phyloP scores from a whole-genome alignment of 2,113 vertebrate genomes.

The Ia io region DNA sequence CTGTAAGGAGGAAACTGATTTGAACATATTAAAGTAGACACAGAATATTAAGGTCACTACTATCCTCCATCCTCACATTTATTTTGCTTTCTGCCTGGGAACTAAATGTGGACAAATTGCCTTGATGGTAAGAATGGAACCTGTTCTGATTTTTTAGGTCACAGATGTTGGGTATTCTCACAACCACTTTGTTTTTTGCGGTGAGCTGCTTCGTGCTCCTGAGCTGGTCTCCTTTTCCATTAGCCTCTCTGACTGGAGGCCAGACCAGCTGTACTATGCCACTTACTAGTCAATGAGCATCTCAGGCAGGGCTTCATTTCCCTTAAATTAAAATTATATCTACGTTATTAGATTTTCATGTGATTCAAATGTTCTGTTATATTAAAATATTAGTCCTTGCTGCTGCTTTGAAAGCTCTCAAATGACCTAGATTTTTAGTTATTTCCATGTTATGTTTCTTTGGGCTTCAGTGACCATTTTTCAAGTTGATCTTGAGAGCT shows the following conservation, averaged over 20 bases:
- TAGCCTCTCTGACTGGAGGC: background rate
- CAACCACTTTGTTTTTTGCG: background rate
- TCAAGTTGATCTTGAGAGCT: constrained; percentile 8
- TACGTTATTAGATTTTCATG: background rate
- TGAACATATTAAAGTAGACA: constrained; percentile 47
- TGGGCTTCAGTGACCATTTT: constrained; percentile 9
- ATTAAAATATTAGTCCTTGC: constrained; percentile 26
- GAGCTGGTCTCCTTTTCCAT: background rate
- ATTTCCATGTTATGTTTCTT: constrained; percentile 27
- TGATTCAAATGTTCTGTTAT: constrained; percentile 10
- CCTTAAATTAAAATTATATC: constrained; percentile 34
- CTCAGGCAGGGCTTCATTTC: background rate
- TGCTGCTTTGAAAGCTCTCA: background rate
- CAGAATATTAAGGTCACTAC: constrained; percentile 36
- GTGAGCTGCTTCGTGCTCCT: background rate
- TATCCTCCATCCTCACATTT: constrained; percentile 44
- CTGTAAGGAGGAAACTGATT: constrained; percentile 38
- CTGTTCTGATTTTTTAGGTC: background rate
- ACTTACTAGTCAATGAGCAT: background rate
- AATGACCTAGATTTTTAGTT: constrained; percentile 48
- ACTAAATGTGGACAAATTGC: constrained; percentile 40
- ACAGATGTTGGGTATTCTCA: background rate
- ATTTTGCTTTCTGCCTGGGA: constrained; percentile 46
- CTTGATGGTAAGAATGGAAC: constrained; percentile 13
- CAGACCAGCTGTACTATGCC: background rate